Evolutionary conservation across 1,140 invertebrate species (phyloP).

Genomic region (Leptinotarsa lineolata): DNA sequence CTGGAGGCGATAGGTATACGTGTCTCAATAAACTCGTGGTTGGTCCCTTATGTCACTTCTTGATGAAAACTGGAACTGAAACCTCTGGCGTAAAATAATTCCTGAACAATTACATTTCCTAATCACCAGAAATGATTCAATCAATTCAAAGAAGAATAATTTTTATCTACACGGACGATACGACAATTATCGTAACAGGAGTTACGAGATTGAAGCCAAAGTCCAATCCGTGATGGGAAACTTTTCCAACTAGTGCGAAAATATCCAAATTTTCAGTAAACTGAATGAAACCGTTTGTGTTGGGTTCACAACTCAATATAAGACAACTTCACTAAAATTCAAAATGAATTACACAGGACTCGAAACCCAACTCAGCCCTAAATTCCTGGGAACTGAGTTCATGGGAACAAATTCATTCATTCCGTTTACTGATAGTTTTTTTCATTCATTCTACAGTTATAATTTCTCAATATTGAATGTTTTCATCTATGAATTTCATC

Average conservation of each 20-base stretch:
- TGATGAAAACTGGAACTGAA: background rate
- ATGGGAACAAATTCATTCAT: no score
- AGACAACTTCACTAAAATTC: background rate
- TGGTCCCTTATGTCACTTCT: background rate
- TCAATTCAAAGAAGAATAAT: background rate
- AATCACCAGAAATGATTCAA: no score
- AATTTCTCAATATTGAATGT: no score
- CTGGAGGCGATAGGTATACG: background rate
- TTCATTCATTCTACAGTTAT: no score
- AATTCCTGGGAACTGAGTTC: background rate
- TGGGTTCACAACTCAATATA: background rate
- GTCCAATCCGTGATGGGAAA: background rate
- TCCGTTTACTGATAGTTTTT: no score
- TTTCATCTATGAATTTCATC: no score
- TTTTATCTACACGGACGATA: background rate
- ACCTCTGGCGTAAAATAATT: no score
- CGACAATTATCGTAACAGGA: background rate
- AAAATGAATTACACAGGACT: background rate
- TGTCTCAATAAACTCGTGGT: background rate
- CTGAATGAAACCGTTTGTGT: background rate
- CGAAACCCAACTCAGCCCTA: background rate
- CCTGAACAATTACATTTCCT: no score
- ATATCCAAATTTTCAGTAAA: background rate
- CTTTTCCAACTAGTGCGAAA: background rate
- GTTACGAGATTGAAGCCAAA: background rate